Percentiles rank a stretch among this genome's conserved stretches.
Conservation (phyloP, 2,797 vertebrate species). For the Gambelia wislizenii region DNA sequence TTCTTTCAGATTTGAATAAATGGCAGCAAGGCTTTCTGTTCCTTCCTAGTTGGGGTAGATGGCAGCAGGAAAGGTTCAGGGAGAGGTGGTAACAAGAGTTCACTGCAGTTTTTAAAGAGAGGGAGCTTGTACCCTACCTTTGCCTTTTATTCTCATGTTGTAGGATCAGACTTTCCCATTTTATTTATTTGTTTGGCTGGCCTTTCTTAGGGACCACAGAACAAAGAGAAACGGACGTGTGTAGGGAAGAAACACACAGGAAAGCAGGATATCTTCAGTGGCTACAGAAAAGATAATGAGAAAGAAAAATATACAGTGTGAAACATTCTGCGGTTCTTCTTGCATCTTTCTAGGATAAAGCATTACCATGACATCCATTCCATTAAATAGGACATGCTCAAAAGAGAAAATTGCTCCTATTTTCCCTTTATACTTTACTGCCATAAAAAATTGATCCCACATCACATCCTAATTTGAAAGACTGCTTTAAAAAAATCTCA, state of each 20-base stretch:
- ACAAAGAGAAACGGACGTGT: constrained; percentile 27
- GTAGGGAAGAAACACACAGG: constrained; percentile 47
- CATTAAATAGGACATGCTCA: constrained; percentile 83
- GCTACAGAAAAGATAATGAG: constrained; percentile 52
- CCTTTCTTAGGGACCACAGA: constrained; percentile 29
- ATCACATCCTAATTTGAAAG: constrained; percentile 83
- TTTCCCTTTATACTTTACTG: constrained; percentile 83
- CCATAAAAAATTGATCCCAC: constrained; percentile 85
- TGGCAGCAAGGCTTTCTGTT: fast-evolving
- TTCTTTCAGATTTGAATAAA: neutral
- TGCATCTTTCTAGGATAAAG: constrained; percentile 74
- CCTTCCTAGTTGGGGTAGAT: neutral
- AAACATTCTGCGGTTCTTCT: constrained; percentile 74
- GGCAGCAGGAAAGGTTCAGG: neutral
- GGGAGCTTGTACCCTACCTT: neutral
- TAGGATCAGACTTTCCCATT: constrained; percentile 12
- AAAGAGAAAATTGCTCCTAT: constrained; percentile 86
- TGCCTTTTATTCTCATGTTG: neutral
- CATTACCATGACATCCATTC: constrained; percentile 79
- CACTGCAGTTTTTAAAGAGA: neutral
- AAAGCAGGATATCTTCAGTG: constrained; percentile 53
- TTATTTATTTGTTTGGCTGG: constrained; percentile 39
- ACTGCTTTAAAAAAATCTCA: constrained; percentile 70
- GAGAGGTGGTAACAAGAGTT: neutral
- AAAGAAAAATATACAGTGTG: constrained; percentile 57